phyloP scores from a whole-genome alignment of 2,888 invertebrate genomes.

The Dicranocentrus wangi region DNA sequence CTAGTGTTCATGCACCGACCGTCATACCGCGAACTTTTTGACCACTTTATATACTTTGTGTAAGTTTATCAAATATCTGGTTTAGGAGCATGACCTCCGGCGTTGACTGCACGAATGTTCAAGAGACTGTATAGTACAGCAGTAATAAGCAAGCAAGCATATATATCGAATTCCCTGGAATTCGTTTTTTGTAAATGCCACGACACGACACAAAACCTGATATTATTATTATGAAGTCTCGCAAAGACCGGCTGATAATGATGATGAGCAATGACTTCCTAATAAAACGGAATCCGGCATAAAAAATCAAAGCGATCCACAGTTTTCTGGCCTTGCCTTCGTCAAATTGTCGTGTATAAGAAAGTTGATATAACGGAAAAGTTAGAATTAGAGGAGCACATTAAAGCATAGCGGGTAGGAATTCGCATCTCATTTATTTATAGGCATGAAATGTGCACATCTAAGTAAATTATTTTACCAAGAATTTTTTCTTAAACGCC shows the following conservation, averaged over 20 bases:
- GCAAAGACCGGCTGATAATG: neutral
- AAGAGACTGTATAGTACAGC: no score
- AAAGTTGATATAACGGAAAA: neutral
- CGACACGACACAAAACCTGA: neutral
- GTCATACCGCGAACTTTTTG: no score
- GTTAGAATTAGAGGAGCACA: slow-evolving; percentile 2
- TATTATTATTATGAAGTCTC: neutral
- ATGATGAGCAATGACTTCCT: neutral
- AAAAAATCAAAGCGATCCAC: no score
- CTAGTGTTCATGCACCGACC: neutral
- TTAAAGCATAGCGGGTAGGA: neutral
- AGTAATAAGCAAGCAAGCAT: no score
- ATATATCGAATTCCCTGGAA: neutral
- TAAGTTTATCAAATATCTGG: no score
- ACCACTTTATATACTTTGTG: no score
- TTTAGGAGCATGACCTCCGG: no score
- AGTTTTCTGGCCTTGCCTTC: no score
- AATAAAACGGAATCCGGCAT: neutral
- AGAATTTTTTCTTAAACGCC: slow-evolving; percentile 18
- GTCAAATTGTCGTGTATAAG: neutral
- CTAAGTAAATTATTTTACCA: neutral
- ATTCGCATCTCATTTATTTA: slow-evolving; percentile 19
- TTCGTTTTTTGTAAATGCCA: neutral
- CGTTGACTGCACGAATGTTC: no score
- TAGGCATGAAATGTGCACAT: slow-evolving; percentile 20